Conservation (phyloP, 92 coral and sea anemone species). For the Parazoanthus swiftii region DNA sequence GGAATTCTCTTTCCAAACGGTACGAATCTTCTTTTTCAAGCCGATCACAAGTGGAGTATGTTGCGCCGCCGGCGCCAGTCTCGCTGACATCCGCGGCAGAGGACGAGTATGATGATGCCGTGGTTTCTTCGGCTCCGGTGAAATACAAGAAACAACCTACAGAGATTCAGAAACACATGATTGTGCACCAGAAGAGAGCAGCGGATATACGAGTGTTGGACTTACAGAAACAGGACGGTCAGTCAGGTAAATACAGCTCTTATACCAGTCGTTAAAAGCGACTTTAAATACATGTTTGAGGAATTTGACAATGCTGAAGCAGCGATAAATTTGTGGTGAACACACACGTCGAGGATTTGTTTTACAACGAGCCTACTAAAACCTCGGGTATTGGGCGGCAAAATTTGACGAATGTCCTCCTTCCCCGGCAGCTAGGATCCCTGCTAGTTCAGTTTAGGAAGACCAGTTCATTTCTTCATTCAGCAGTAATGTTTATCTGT, state of each 20-base stretch:
- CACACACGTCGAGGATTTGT: no score
- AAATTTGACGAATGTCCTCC: no score
- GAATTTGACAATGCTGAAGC: no score
- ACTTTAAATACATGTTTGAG: no score
- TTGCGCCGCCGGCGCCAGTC: conserved; percentile 79
- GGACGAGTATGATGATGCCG: conserved; percentile 85
- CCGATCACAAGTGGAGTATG: conserved; percentile 35
- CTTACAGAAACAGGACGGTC: conserved; percentile 48
- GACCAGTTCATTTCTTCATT: no score
- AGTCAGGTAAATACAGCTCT: background rate
- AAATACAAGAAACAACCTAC: conserved; percentile 87
- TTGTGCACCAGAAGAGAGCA: conserved; percentile 83
- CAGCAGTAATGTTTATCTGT: no score
- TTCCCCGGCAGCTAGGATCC: no score
- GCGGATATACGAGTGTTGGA: conserved; percentile 61
- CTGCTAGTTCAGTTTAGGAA: no score
- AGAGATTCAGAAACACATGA: conserved; percentile 88
- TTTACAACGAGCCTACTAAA: no score
- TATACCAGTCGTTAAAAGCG: no score
- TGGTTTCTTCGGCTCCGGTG: conserved; percentile 78
- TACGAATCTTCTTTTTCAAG: conserved; percentile 72
- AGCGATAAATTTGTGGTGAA: no score
- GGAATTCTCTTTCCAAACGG: conserved; percentile 87
- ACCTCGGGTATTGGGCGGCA: no score
- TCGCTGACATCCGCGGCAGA: conserved; percentile 56